Evolutionary conservation across 1,140 invertebrate species (phyloP).

Genomic region (Palaemon carinicauda): DNA sequence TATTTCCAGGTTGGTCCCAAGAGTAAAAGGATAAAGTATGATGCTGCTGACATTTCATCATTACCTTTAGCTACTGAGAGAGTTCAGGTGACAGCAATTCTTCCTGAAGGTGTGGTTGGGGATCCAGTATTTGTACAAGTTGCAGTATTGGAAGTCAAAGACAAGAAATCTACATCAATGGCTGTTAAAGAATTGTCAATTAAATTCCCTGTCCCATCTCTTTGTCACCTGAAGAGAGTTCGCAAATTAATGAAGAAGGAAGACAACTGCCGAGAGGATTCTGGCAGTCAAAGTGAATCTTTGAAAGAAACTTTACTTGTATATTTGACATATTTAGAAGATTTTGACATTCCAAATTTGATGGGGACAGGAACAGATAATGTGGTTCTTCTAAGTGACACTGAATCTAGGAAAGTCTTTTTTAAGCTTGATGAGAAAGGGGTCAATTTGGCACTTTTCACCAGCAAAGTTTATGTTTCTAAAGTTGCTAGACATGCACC

Average conservation of each 20-base stretch:
- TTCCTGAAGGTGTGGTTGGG: slow-evolving; percentile 42
- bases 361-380: neutral
- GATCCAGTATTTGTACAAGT: slow-evolving; percentile 22
- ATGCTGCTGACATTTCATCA: neutral
- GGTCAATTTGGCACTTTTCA: slow-evolving; percentile 19
- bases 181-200: slow-evolving; percentile 46
- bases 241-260: neutral
- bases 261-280: too few relatives aligned
- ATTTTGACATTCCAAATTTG: slow-evolving; percentile 20
- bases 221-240: slow-evolving; percentile 56
- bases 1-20: slow-evolving; percentile 36
- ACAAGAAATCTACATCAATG: slow-evolving; percentile 33
- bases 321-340: slow-evolving; percentile 7
- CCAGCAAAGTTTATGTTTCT: slow-evolving; percentile 8
- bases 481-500: slow-evolving; percentile 32
- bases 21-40: slow-evolving; percentile 23
- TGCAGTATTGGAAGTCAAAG: slow-evolving; percentile 28
- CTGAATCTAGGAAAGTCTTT: neutral
- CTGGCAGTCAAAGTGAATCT: too few relatives aligned
- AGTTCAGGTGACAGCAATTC: slow-evolving; percentile 27
- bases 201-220: slow-evolving; percentile 37
- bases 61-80: neutral
- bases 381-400: neutral
- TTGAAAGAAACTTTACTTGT: neutral
- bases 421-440: neutral